Conservation (phyloP, 2,888 invertebrate species). For the Caenorhabditis afra region DNA sequence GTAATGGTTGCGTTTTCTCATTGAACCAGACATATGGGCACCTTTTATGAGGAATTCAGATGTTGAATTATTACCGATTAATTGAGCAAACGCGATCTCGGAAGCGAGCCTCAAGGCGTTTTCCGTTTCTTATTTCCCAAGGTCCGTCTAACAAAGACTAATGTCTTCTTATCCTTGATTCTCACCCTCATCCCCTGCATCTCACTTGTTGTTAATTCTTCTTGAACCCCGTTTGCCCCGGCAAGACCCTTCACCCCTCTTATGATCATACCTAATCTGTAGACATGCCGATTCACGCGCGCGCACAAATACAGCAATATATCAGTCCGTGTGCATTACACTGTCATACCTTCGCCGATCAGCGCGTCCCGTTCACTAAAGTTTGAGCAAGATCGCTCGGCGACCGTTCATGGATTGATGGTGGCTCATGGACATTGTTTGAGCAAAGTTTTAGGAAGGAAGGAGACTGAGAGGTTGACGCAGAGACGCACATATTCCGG, state of each 20-base stretch:
- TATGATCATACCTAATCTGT: constrained; percentile 48
- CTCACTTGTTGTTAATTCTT: constrained; percentile 16
- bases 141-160: constrained; percentile 39
- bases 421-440: constrained; percentile 45
- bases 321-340: constrained; percentile 57
- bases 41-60: constrained; percentile 51
- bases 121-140: constrained; percentile 6
- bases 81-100: constrained; percentile 13
- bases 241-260: constrained; percentile 30
- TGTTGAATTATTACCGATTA: constrained; percentile 43
- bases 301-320: constrained; percentile 40
- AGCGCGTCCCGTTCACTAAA: constrained; percentile 26
- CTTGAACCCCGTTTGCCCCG: constrained; percentile 29
- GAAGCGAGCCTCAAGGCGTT: neutral
- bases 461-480: constrained; percentile 39
- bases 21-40: constrained; percentile 56
- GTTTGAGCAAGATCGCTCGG: constrained; percentile 42
- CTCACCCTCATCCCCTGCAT: neutral
- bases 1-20: constrained; percentile 44
- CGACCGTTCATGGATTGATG: constrained; percentile 52
- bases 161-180: constrained; percentile 9
- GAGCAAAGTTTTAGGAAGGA: constrained; percentile 55
- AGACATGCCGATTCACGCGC: constrained; percentile 35
- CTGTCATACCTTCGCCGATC: constrained; percentile 9
- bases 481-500: constrained; percentile 37